Conservation (phyloP, 2,797 vertebrate genomes). For the Perdix hodgsoniae region DNA sequence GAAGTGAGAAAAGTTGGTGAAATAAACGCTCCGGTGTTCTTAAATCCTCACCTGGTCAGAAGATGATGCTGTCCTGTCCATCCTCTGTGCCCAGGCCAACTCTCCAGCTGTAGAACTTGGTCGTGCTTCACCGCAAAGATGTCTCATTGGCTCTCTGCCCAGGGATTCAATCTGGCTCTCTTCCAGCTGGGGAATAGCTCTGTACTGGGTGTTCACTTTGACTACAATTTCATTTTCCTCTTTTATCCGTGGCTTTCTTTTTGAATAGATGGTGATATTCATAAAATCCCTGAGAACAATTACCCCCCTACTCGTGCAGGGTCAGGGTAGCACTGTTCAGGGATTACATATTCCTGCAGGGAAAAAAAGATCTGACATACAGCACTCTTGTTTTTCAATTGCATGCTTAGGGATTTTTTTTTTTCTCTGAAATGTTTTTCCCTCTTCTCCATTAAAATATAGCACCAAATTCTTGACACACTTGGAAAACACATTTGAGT, state of each 20-base stretch:
- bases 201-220: conserved; percentile 21
- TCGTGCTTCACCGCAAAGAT: background rate
- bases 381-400: background rate
- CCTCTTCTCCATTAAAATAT: background rate
- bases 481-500: background rate
- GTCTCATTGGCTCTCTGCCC: conserved; percentile 31
- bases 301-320: conserved; percentile 58
- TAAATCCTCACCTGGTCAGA: background rate
- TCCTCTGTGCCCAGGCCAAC: background rate
- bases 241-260: background rate
- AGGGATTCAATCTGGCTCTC: background rate
- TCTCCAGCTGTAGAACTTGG: conserved; percentile 24
- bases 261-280: conserved; percentile 47
- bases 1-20: background rate
- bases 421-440: background rate
- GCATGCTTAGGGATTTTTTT: background rate
- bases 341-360: conserved; percentile 43
- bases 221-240: conserved; percentile 25
- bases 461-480: background rate
- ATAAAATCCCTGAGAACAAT: conserved; percentile 32
- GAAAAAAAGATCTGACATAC: conserved; percentile 5
- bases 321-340: conserved; percentile 37
- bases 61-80: background rate
- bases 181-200: conserved; percentile 52
- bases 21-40: background rate